These are phyloP conservation scores for Pavo muticus DNA, from an alignment of 2,113 vertebrate genomes.

Conservation along the genomic window DNA sequence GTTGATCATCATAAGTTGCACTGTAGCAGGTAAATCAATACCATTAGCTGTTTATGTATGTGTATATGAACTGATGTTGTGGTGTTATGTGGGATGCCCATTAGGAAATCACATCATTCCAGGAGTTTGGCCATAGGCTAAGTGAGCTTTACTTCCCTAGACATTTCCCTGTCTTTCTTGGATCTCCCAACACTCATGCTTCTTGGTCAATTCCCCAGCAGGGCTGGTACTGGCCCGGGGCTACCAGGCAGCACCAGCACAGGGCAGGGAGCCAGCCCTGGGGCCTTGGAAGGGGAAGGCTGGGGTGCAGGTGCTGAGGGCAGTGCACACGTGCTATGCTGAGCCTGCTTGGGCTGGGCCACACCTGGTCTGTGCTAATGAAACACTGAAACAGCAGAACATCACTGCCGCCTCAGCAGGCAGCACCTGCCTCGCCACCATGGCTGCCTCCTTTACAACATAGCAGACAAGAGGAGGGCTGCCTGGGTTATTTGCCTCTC, in stretches of 20 bases:
- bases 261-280: background rate
- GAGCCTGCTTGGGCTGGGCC: background rate
- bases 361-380: background rate
- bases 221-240: background rate
- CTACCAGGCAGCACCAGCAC: background rate
- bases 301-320: background rate
- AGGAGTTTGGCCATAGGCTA: background rate
- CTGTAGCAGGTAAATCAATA: background rate
- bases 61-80: background rate
- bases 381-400: background rate
- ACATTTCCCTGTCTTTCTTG: background rate
- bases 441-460: background rate
- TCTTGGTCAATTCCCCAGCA: background rate
- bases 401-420: background rate
- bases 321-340: background rate
- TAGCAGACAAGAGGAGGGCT: background rate
- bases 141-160: background rate
- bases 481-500: background rate
- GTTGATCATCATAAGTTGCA: background rate
- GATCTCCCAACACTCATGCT: accelerated
- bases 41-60: background rate
- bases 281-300: background rate
- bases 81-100: background rate
- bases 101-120: background rate
- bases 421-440: accelerated